Base-by-base conservation (phyloP, 2,888 invertebrate genomes). In the Iselma pallidipennis region DNA sequence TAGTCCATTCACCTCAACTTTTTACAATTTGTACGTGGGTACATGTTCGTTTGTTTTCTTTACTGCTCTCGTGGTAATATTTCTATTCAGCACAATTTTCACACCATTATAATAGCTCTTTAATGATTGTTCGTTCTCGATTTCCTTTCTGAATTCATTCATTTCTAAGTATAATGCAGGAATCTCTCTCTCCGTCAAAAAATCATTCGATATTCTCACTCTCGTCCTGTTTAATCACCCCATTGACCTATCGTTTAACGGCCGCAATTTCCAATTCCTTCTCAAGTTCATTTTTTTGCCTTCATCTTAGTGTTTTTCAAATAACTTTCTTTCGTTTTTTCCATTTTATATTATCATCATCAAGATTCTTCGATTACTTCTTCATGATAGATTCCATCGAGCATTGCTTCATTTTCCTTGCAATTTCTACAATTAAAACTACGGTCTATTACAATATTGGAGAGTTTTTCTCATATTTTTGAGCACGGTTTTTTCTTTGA, bases 111-210 rank as follows among this genome's bases (percentile, higher is more conserved):
- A 51, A 51, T 23, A 51, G 31, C 51, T 51, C 51, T 51, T 51
- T 51, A 51, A 51, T 51, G 31, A 51, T 14, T 51, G 25, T 51
- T 51, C 29, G 25, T 26, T 51, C 16, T 51, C 51, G 31, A 51
- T 51, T 51, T 51, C 51, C 31, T 51, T 51, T 29, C 5, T 19
- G 16, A 51, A 51, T 51, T 51, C 31, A 51, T 51, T 51, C 29
- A n/a, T n/a, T n/a, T n/a, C n/a, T n/a, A n/a, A n/a, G n/a, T 19
- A 51, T 51, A 29, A 29, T 29, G 14, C 14, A 23, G 42, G 42
- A 42, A 42, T 21, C 42, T 21, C 4, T 14, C 1, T 10, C 10
- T 12, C n/a, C n/a, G n/a, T n/a, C n/a, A n/a, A 10, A 21, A 42
- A 19, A 19, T 29, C 51, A 19, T 51, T 51, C 51, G n/a, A 31